These are phyloP conservation scores for Tiaroga cobitis DNA, from an alignment of 2,797 vertebrate genomes.

Conservation along the genomic window DNA sequence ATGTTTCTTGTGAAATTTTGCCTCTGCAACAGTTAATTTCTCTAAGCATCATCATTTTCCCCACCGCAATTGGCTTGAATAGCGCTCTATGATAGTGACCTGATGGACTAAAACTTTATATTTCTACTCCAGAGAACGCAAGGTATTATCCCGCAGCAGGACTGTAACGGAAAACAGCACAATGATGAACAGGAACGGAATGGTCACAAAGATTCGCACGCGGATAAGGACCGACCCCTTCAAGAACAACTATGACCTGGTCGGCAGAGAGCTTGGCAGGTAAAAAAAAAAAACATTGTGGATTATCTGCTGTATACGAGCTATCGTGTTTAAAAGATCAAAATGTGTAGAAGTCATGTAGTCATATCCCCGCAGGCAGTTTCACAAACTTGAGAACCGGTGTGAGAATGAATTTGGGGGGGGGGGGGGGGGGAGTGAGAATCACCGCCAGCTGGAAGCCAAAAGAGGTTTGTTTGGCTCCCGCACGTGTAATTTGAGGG, in stretches of 20 bases:
- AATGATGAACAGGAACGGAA: conserved; percentile 79
- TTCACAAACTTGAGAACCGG: conserved; percentile 24
- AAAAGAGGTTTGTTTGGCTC: conserved; percentile 17
- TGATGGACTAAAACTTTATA: conserved; percentile 46
- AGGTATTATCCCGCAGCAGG: conserved; percentile 1
- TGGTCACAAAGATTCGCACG: conserved; percentile 78
- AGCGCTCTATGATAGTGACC: background rate
- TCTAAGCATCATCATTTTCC: background rate
- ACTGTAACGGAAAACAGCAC: conserved; percentile 65
- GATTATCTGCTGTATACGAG: background rate
- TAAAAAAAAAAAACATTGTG: conserved; percentile 58
- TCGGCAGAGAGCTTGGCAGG: conserved; percentile 81
- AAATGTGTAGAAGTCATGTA: background rate
- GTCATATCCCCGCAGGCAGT: background rate
- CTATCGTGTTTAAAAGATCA: background rate
- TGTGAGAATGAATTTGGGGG: conserved; percentile 16
- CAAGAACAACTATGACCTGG: conserved; percentile 75
- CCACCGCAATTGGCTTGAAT: background rate
- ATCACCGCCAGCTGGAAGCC: conserved; percentile 37
- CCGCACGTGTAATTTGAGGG: background rate
- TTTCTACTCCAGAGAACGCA: background rate
- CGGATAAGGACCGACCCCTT: conserved; percentile 79
- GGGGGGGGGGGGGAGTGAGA: background rate
- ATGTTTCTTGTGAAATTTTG: background rate
- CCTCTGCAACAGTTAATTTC: background rate